These are phyloP conservation scores for Lucilia cuprina DNA, from an alignment of 1,140 invertebrate species.

Conservation along the genomic window DNA sequence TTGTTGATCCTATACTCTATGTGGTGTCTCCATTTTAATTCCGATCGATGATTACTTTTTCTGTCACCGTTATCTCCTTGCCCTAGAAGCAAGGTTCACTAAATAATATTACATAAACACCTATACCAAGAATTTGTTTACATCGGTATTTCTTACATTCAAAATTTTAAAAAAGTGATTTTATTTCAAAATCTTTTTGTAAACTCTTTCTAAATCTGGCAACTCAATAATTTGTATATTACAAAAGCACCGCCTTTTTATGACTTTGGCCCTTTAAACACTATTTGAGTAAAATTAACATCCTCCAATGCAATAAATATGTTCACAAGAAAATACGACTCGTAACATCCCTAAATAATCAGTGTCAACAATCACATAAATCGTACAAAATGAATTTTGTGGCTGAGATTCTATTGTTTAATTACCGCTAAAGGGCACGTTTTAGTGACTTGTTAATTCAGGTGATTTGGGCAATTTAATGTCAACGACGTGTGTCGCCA, in stretches of 20 bases:
- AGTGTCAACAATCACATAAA: constrained; percentile 23
- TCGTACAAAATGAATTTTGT: constrained; percentile 22
- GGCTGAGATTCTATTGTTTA: constrained; percentile 18
- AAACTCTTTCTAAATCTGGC: neutral
- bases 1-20: no score
- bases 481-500: constrained; percentile 35
- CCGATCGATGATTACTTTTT: no score
- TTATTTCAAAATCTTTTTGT: no score
- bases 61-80: no score
- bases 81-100: no score
- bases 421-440: constrained; percentile 36
- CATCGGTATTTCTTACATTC: no score
- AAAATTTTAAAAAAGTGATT: no score
- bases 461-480: constrained; percentile 35
- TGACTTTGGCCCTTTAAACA: neutral
- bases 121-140: no score
- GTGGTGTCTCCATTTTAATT: no score
- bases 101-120: no score
- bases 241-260: neutral
- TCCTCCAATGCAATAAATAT: neutral
- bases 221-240: neutral
- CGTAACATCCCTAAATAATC: neutral
- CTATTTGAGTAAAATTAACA: neutral
- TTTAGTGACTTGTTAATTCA: constrained; percentile 26
- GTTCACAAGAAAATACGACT: neutral